Evolutionary conservation across 2,113 vertebrate species (phyloP), one percentile per base, ranked within the genome.

Genomic region (Caranx melampygus): DNA sequence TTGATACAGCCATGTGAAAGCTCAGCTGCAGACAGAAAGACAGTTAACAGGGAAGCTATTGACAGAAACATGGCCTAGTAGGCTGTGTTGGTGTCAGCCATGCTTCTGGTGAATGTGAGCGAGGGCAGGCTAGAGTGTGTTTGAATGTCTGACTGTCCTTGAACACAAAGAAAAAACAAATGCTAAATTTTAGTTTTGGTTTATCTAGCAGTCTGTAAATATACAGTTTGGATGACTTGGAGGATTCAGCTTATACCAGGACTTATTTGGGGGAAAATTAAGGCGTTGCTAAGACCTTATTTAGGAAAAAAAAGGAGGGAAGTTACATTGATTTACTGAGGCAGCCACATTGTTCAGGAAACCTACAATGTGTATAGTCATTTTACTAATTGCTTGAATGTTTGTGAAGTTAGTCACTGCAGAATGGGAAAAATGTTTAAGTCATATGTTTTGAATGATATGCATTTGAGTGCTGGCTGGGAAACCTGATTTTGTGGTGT

Each of bases 11-110:
- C 71, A 45, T 68, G 76, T 79, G 64, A 73, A 79, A 3, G 54
- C 58, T 52, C 65, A 44, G 79, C 81, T 78, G 66, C 49, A 75
- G 64, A 87, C 61, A 76, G 78, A 82, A 6, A 60, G 79, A 84
- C 44, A 74, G 85, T 65, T 72, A 74, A 84, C 82, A 65, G 82
- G 75, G 81, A 78, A 37, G 74, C 60, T 90, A 92, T 91, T 88
- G 89, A 90, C 65, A 72, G 87, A 75, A 84, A 81, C 76, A 72
- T 68, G 81, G 75, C 73, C 73, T 57, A 51, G 75, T 71, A 11
- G 40, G 40, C 40, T 42, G 8, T 6, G 45, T 71, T 45, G 74
- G 72, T 66, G 84, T 67, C 65, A 55, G 37, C 69, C 76, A 72
- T 72, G 86, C 76, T 58, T 57, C 57, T 72, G 67, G 44, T 42